These are phyloP conservation scores for Lineus longissimus DNA, from an alignment of 1,140 invertebrate species.

Conservation along the genomic window DNA sequence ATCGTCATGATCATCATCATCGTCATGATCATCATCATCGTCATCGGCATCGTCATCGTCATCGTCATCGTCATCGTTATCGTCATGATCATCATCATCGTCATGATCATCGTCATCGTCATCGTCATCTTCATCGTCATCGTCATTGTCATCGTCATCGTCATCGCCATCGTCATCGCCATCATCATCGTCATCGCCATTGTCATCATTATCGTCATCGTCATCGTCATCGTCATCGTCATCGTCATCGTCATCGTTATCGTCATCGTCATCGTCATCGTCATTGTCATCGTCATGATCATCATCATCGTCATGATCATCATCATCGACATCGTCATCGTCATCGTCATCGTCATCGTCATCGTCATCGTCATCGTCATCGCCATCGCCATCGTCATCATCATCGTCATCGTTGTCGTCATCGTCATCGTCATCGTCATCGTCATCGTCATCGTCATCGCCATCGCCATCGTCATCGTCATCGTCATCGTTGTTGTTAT, in stretches of 20 bases:
- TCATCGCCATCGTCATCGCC: conserved; percentile 1
- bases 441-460: neutral
- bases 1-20: no score
- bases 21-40: no score
- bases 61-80: no score
- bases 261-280: conserved; percentile 1
- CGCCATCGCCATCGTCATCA: conserved; percentile 1
- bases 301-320: no score
- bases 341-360: conserved; percentile 1
- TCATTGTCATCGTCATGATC: no score
- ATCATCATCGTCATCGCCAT: conserved; percentile 1
- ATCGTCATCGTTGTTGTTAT: conserved; percentile 2
- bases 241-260: conserved; percentile 2
- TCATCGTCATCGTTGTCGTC: conserved; percentile 1
- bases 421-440: conserved; percentile 1
- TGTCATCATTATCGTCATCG: conserved; percentile 1
- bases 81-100: no score
- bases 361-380: conserved; percentile 1
- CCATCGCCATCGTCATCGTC: neutral
- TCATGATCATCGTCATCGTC: no score
- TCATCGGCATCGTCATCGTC: no score
- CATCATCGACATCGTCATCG: neutral
- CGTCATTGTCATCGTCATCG: conserved; percentile 1
- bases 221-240: conserved; percentile 1
- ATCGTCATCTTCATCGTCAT: neutral